Evolutionary conservation across 2,797 vertebrate genomes (phyloP).

Genomic region (Tragelaphus eurycerus): DNA sequence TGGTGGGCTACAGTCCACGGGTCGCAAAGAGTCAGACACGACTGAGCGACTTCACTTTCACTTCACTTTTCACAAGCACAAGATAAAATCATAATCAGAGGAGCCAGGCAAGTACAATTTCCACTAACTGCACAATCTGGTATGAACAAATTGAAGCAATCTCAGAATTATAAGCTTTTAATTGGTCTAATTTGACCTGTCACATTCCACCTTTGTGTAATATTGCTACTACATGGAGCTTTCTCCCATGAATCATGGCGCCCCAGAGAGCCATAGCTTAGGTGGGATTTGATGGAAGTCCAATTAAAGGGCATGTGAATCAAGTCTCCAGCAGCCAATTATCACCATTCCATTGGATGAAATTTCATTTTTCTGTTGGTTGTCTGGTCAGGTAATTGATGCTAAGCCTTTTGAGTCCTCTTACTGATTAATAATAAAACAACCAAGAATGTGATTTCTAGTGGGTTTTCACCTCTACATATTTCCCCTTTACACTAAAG

Average conservation of each 20-base stretch:
- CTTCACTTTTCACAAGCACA: neutral
- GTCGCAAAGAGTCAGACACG: too few relatives aligned
- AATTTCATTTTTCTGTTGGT: constrained; percentile 49
- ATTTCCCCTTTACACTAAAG: neutral
- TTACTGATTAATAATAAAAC: constrained; percentile 42
- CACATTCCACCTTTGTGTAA: neutral
- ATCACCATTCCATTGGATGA: constrained; percentile 15
- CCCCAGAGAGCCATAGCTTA: neutral
- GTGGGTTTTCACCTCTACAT: neutral
- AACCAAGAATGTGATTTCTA: constrained; percentile 5
- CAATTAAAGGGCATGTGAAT: neutral
- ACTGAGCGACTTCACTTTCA: too few relatives aligned
- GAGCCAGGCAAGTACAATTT: constrained; percentile 18
- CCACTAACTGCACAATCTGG: neutral
- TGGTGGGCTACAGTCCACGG: too few relatives aligned
- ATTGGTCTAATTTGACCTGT: constrained; percentile 29
- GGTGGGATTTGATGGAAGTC: neutral
- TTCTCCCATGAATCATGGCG: neutral
- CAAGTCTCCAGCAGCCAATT: constrained; percentile 3
- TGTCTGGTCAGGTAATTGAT: constrained; percentile 39
- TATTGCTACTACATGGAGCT: neutral
- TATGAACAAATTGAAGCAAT: constrained; percentile 12
- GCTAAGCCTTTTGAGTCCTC: constrained; percentile 24
- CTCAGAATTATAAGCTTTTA: constrained; percentile 13
- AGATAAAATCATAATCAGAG: neutral